Conservation (phyloP, 1,140 invertebrate genomes). For the Nasonia vitripennis region DNA sequence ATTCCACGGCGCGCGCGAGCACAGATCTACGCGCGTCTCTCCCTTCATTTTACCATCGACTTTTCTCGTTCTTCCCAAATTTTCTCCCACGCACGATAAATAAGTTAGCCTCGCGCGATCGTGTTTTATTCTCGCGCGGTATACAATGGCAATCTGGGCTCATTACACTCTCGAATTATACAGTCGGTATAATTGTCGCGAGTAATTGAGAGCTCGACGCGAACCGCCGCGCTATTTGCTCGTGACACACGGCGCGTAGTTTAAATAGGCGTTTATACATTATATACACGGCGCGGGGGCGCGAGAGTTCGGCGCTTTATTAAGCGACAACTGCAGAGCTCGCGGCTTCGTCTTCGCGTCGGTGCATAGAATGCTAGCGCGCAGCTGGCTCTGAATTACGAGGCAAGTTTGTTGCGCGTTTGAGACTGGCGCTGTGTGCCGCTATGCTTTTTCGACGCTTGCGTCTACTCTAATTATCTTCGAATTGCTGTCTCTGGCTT, state of each 20-base stretch:
- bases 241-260: constrained; percentile 19
- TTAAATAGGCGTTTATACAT: constrained; percentile 39
- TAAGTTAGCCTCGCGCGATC: too few relatives aligned
- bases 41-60: too few relatives aligned
- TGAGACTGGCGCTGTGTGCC: not conserved
- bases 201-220: constrained; percentile 24
- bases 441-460: constrained; percentile 26
- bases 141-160: not conserved
- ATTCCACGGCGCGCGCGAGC: constrained; percentile 29
- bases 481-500: constrained; percentile 12
- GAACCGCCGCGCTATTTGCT: constrained; percentile 34
- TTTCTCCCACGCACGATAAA: too few relatives aligned
- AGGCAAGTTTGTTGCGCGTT: constrained; percentile 44
- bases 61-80: too few relatives aligned
- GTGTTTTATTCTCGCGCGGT: too few relatives aligned
- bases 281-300: not conserved
- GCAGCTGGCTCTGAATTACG: constrained; percentile 34
- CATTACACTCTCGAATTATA: not conserved
- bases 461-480: constrained; percentile 42
- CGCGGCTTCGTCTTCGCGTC: constrained; percentile 5
- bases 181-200: constrained; percentile 30
- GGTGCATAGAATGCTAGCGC: not conserved
- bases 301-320: constrained; percentile 25
- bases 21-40: not conserved
- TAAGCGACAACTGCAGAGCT: constrained; percentile 43